Percentiles rank a stretch among this genome's conserved stretches.
phyloP scores from a whole-genome alignment of 2,888 invertebrate species.

The Hoplodrina blanda region DNA sequence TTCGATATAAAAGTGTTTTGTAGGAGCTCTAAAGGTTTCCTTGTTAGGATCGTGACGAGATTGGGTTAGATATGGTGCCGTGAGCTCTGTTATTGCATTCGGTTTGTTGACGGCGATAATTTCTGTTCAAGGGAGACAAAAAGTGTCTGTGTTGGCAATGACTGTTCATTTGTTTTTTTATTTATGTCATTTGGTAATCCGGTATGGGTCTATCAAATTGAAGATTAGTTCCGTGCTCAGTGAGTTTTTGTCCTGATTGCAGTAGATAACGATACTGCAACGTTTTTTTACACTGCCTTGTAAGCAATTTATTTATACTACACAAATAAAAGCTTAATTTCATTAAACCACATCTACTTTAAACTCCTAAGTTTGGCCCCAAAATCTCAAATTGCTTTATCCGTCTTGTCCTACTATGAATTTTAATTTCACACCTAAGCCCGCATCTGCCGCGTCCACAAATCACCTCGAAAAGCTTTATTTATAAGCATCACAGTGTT shows the following conservation, averaged over 20 bases:
- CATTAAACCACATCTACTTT: neutral
- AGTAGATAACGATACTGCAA: neutral
- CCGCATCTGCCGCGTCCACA: conserved; percentile 62
- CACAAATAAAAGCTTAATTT: neutral
- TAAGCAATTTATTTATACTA: neutral
- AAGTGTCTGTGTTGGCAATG: conserved; percentile 63
- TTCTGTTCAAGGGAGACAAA: conserved; percentile 72
- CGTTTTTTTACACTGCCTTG: neutral
- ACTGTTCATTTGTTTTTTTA: conserved; percentile 48
- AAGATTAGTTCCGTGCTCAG: conserved; percentile 46
- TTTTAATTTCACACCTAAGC: conserved; percentile 63
- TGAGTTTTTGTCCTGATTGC: conserved; percentile 25
- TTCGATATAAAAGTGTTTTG: conserved; percentile 77
- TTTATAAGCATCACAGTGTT: conserved; percentile 74
- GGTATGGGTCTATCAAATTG: conserved; percentile 42
- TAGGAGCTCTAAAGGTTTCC: conserved; percentile 73
- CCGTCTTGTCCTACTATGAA: conserved; percentile 48
- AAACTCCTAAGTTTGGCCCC: conserved; percentile 11
- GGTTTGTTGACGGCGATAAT: conserved; percentile 76
- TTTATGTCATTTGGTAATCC: conserved; percentile 44
- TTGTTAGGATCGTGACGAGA: conserved; percentile 85
- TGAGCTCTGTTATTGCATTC: conserved; percentile 66
- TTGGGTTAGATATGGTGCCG: conserved; percentile 75
- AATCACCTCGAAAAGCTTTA: conserved; percentile 74
- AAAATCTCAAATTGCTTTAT: conserved; percentile 36